phyloP scores from a whole-genome alignment of 2,113 vertebrate genomes.

The Rhagologus leucostigma region DNA sequence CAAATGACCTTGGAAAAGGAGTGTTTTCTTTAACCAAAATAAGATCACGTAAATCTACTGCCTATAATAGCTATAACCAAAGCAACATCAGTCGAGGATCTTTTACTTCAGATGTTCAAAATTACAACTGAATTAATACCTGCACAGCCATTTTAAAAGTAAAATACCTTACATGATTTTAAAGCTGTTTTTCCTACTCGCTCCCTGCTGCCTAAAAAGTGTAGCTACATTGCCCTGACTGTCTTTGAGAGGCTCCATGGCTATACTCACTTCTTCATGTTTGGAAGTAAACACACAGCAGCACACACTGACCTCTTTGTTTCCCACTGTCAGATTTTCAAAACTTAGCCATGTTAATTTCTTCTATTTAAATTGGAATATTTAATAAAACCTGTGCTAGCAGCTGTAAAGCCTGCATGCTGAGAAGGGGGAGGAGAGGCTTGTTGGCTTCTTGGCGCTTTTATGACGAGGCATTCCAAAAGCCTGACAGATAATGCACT shows the following conservation, averaged over 20 bases:
- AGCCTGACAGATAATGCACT: neutral
- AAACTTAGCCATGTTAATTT: neutral
- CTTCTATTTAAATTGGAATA: neutral
- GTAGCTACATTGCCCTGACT: neutral
- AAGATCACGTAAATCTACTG: neutral
- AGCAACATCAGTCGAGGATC: neutral
- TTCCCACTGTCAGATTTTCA: neutral
- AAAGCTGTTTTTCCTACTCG: neutral
- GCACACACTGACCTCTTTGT: neutral
- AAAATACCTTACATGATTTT: neutral
- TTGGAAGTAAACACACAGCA: neutral
- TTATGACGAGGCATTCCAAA: neutral
- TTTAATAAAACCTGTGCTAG: neutral
- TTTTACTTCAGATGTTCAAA: neutral
- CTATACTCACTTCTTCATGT: neutral
- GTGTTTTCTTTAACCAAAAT: neutral
- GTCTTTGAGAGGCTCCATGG: neutral
- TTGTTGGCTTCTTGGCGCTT: neutral
- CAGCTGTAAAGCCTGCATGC: neutral
- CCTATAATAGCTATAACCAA: neutral
- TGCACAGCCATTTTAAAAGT: neutral
- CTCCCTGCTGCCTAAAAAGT: neutral
- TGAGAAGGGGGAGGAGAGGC: neutral
- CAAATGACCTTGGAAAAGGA: neutral
- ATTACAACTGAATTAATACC: neutral